Base-by-base conservation (phyloP, 2,888 invertebrate genomes). In the Xestobium rufovillosum region DNA sequence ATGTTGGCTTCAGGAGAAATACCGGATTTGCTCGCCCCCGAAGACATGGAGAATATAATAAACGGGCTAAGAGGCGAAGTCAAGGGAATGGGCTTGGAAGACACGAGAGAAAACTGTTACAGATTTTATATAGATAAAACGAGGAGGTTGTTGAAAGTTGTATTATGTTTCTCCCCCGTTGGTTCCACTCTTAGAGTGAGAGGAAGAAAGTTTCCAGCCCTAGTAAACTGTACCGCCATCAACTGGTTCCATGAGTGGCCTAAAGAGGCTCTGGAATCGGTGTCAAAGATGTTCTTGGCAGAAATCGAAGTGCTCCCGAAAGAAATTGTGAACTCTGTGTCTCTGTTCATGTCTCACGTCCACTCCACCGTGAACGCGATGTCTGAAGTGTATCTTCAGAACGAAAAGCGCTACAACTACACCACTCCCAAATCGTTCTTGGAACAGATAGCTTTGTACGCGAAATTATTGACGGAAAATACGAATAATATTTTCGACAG, bases 231-330 rank as follows among this genome's bases (percentile, higher is more conserved):
- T 59, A 89, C 92, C 0, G 79, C 87, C 10, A 92, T 95, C 47
- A 83, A 95, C 65, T 95, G 95, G 94, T 95, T 95, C 67, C 92
- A 95, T 61, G 89, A 92, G 58, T 96, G 95, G 95, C 95, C 95
- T 0, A 76, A 78, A 56, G 85, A 91, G 58, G 95, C 95, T 16
- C 68, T 96, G 52, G 76, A 83, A 44, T 91, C 91, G 19, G 95
- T 96, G 1, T 90, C 92, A 8, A 73, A 72, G 47, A 71, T 84
- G 42, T 95, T 95, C 63, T 69, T 92, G 17, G 69, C 78, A 3
- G 83, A 87, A 60, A 78, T 88, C 10, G 76, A 81, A 41, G 72
- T 80, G 8, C 65, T 94, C 36, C 80, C 83, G 49, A 82, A 48
- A 12, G 52, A 67, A 3, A 59, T 84, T 4, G 69, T 77, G 0